Base-by-base conservation (phyloP, 2,113 vertebrate genomes). In the Progne subis region DNA sequence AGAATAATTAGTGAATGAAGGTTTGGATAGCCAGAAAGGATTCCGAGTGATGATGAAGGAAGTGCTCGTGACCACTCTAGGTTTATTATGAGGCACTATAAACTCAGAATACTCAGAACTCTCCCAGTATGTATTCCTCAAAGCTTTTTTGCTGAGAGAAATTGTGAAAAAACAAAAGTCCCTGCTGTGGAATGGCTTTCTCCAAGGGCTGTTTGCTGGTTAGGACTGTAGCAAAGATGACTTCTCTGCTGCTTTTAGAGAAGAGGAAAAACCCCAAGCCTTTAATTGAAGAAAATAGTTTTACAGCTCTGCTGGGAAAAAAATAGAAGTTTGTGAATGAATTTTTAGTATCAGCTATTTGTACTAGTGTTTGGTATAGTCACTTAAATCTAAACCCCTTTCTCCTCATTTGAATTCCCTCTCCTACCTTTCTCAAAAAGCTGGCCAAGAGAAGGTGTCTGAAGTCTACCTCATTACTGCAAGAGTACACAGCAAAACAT, bases 221-320 rank as follows among this genome's bases (percentile, higher is more conserved):
- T 80, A 31, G 18, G 12, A 88, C 12, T 24, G 21, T 32, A 65
- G 44, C 13, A 89, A 78, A 75, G 67, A 28, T 49, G 6, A 53
- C 41, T 83, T 46, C 28, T 50, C 55, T 60, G 13, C 31, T 91
- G 21, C 16, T 81, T 63, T 89, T 34, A 82, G 10, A 75, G 21
- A 52, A 25, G 4, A 2, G 18, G 8, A 1, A 37, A n/a, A 26
- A 1, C 1, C 12, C 3, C 24, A 47, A 76, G 50, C 2, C 16
- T 82, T 79, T 74, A 67, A 70, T 47, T 34, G 70, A 61, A 77
- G 29, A 14, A 80, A 94, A n/a, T 47, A 7, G 11, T 77, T 86
- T 83, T 69, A 46, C 18, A 86, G 39, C 9, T 65, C 7, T 46
- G 15, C 3, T 23, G 6, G 5, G 19, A 69, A 44, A 80, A 61